Base-by-base conservation (phyloP, 1,140 invertebrate species). In the Bombus balteatus region DNA sequence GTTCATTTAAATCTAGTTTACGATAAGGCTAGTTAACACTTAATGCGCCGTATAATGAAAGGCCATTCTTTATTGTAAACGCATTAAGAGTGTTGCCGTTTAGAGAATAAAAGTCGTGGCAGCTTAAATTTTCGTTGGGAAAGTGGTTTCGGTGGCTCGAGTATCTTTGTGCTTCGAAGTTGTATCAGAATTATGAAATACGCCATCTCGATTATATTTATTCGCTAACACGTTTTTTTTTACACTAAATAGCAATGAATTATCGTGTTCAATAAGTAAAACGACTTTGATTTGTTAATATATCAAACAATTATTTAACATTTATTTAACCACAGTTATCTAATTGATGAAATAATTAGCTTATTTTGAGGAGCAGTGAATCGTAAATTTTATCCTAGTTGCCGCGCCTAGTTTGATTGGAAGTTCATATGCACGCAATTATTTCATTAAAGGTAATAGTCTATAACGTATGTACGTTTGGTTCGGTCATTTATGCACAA, bases 1-100 rank as follows among this genome's bases (percentile, higher is more conserved):
- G 87, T 90, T 90, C 83, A 76, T 90, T 90, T 86, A 90, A 88
- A 90, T 81, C 85, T 81, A 81, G 84, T 87, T 81, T 76, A 79
- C 80, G 83, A 85, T 81, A 81, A 85, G 83, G 83, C 59, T 81
- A 66, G 77, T 85, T 81, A 85, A 81, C 78, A 85, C 37, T 74
- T 85, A 84, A 84, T 80, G 66, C 28, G 9, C 66, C 76, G 66
- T 71, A 72, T 84, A 79, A 84, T 71, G 83, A 80, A 68, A 28
- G 9, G 12, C 68, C 22, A 79, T 84, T 84, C 76, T 84, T 84
- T 80, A 84, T 84, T 43, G 34, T 79, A 84, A 84, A 80, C 76
- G 66, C 53, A 72, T 84, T 84, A 84, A 71, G 66, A 62, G 34
- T 15, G 76, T 18, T 47, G 22, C n/a, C 15, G 15, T 71, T 79